phyloP scores from a whole-genome alignment of 2,797 vertebrate genomes.

The Vespertilio murinus region DNA sequence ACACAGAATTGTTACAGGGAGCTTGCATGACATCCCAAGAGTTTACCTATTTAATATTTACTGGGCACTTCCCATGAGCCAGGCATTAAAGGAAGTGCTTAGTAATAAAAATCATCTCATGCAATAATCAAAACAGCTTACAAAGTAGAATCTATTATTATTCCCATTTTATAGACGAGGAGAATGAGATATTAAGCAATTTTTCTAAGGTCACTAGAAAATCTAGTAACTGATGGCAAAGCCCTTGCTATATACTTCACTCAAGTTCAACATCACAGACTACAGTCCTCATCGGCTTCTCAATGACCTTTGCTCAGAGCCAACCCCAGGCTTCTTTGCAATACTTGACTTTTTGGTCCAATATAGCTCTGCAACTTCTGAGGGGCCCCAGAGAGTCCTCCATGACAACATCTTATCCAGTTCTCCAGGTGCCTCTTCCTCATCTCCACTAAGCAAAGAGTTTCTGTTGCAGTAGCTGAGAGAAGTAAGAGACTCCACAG shows the following conservation, averaged over 20 bases:
- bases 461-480: background rate
- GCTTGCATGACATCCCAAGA: constrained; percentile 32
- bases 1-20: constrained; percentile 25
- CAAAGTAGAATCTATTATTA: background rate
- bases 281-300: background rate
- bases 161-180: background rate
- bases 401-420: background rate
- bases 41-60: constrained; percentile 41
- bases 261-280: background rate
- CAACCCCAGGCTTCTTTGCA: background rate
- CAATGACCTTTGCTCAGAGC: background rate
- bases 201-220: background rate
- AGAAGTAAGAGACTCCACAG: background rate
- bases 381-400: background rate
- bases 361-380: background rate
- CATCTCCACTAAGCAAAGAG: background rate
- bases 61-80: background rate
- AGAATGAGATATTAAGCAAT: background rate
- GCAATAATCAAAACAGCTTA: background rate
- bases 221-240: background rate
- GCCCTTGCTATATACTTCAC: background rate
- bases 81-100: background rate
- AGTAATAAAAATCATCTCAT: background rate
- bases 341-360: background rate
- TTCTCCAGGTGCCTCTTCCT: background rate